A percentile compares a stretch with the other conserved stretches of the same genome.
phyloP scores from a whole-genome alignment of 2,113 vertebrate species.

The Sinocyclocheilus grahami region DNA sequence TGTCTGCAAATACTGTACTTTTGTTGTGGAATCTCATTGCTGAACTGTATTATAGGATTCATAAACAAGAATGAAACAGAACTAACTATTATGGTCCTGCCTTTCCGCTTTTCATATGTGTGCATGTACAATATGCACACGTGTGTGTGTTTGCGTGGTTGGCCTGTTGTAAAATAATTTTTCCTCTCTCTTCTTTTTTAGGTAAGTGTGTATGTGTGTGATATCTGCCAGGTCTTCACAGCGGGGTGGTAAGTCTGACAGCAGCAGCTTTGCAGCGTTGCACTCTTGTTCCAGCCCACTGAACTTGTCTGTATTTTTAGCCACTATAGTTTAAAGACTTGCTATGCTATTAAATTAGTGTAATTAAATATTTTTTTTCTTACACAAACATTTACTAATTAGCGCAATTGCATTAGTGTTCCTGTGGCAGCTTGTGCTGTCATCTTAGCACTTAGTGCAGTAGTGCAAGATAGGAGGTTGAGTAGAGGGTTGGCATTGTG shows the following conservation, averaged over 20 bases:
- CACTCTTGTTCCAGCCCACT: conserved; percentile 18
- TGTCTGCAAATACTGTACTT: conserved; percentile 43
- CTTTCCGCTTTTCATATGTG: conserved; percentile 15
- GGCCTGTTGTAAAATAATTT: neutral
- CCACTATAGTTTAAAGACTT: conserved; percentile 8
- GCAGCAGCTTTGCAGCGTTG: neutral
- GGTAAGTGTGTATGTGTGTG: conserved; percentile 26
- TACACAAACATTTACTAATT: conserved; percentile 9
- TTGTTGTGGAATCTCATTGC: neutral
- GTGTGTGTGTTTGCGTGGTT: neutral
- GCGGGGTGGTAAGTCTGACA: conserved; percentile 28
- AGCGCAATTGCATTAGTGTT: neutral
- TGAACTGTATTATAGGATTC: conserved; percentile 19
- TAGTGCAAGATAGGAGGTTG: neutral
- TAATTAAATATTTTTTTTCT: conserved; percentile 18
- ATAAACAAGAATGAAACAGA: conserved; percentile 26
- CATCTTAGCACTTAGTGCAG: neutral
- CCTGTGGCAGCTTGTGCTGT: neutral
- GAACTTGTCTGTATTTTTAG: conserved; percentile 17
- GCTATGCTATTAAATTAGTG: neutral
- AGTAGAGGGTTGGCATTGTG: neutral
- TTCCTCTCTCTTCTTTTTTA: conserved; percentile 12
- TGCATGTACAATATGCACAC: conserved; percentile 5
- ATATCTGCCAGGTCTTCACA: conserved; percentile 15
- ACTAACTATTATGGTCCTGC: neutral